Base-by-base conservation (phyloP, 1,140 invertebrate species). In the Hestina assimilis region DNA sequence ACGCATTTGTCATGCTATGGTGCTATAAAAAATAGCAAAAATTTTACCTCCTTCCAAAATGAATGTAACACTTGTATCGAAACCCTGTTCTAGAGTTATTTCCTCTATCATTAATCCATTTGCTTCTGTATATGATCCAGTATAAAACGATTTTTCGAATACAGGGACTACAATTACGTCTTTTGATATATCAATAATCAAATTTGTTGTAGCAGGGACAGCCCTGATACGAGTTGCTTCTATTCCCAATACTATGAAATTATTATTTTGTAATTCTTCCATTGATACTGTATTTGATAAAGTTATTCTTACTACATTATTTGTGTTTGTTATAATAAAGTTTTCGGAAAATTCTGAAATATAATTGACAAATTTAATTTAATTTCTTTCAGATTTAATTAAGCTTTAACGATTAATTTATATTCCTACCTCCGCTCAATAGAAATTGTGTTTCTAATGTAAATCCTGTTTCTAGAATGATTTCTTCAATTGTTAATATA, bases 21-120 rank as follows among this genome's bases (percentile, higher is more conserved):
- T n/a, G n/a, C n/a, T n/a, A n/a, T n/a, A n/a, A n/a, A n/a, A n/a
- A n/a, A n/a, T n/a, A n/a, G n/a, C n/a, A n/a, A n/a, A n/a, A n/a
- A n/a, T n/a, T 20, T 50, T 74, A 80, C 77, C 77, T 63, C 73
- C 72, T 63, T 75, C 65, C 38, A 80, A 51, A 6, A 19, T 12
- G 57, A 78, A 78, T 1, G 48, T 43, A 6, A 78, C 78, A 1
- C 67, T 70, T 7, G 61, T 48, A 58, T 81, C 78, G 53, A 63
- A 69, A 12, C 73, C 78, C 24, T 50, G 33, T 4, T 24, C 35
- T 8, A 81, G 48, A 11, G 28, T 41, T 35, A 78, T 81, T 7
- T 21, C 21, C 23, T 70, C 61, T 26, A 66, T 43, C 47, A 78
- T 74, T 14, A 81, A 46, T 8, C 57, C 59, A 20, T 48, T 51